Conservation (phyloP, 1,140 invertebrate species). For the Globodera ellingtonae region DNA sequence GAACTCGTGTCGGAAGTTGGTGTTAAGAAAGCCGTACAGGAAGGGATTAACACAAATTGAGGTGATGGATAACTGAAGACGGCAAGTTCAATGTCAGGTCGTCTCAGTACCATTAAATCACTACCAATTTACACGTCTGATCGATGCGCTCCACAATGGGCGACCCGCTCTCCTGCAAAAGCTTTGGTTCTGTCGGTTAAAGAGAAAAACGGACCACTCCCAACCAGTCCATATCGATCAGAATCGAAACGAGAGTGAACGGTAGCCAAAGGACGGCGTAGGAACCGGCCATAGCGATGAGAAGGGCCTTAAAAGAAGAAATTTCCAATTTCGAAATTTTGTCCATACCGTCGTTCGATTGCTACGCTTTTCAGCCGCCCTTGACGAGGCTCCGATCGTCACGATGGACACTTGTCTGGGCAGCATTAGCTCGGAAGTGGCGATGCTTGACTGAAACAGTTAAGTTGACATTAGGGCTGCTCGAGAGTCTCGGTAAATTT, state of each 20-base stretch:
- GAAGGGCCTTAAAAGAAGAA: slow-evolving; percentile 14
- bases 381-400: slow-evolving; percentile 29
- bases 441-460: slow-evolving; percentile 13
- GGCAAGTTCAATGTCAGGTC: no score
- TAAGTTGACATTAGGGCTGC: not conserved
- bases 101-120: not conserved
- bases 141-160: slow-evolving; percentile 61
- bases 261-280: slow-evolving; percentile 64
- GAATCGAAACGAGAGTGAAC: slow-evolving; percentile 58
- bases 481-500: no score
- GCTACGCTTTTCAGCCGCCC: slow-evolving; percentile 47
- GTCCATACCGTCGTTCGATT: slow-evolving; percentile 53
- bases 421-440: not conserved
- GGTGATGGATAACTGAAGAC: slow-evolving; percentile 55
- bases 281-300: slow-evolving; percentile 61
- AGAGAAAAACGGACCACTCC: slow-evolving; percentile 37
- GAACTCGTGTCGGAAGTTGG: slow-evolving; percentile 63
- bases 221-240: slow-evolving; percentile 57
- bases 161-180: slow-evolving; percentile 51
- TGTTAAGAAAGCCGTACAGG: slow-evolving; percentile 64
- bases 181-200: slow-evolving; percentile 10
- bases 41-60: slow-evolving; percentile 65
- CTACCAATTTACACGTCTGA: slow-evolving; percentile 58
- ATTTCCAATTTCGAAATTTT: not conserved
- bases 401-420: not conserved